Evolutionary conservation across 2,113 vertebrate genomes (phyloP).

Genomic region (Thamnophis sirtalis): DNA sequence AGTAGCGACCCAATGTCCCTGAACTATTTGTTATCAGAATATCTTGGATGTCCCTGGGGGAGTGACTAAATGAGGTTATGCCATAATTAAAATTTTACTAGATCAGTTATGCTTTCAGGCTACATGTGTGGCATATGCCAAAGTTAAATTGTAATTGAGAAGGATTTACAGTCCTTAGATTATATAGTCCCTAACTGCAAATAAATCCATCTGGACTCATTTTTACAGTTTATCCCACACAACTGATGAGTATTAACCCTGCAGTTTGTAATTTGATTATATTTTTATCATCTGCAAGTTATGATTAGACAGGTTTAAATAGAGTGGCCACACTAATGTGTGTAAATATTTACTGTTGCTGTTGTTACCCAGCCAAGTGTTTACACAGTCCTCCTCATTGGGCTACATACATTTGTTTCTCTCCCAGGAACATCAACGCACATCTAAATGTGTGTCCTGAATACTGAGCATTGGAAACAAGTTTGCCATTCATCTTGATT

Average conservation of each 20-base stretch:
- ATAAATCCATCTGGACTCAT: conserved; percentile 38
- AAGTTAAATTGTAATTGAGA: conserved; percentile 36
- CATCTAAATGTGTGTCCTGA: conserved; percentile 21
- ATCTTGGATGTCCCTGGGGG: background rate
- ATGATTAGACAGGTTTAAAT: background rate
- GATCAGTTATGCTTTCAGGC: conserved; percentile 59
- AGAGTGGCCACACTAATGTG: background rate
- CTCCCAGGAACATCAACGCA: background rate
- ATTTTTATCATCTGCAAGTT: conserved; percentile 26
- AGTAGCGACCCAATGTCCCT: background rate
- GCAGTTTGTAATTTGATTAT: conserved; percentile 1
- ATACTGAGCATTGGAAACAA: background rate
- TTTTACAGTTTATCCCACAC: background rate
- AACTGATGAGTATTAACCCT: conserved; percentile 29
- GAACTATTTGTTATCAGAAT: conserved; percentile 6
- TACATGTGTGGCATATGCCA: conserved; percentile 18
- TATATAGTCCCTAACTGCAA: conserved; percentile 37
- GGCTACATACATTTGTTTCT: conserved; percentile 2
- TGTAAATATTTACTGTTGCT: background rate
- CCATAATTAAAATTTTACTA: conserved; percentile 66
- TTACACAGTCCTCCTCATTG: background rate
- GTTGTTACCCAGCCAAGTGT: background rate
- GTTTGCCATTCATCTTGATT: background rate
- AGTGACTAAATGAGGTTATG: conserved; percentile 25
- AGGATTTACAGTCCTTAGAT: conserved; percentile 34